Base-by-base conservation (phyloP, 2,888 invertebrate species). In the Leistus spinibarbis region DNA sequence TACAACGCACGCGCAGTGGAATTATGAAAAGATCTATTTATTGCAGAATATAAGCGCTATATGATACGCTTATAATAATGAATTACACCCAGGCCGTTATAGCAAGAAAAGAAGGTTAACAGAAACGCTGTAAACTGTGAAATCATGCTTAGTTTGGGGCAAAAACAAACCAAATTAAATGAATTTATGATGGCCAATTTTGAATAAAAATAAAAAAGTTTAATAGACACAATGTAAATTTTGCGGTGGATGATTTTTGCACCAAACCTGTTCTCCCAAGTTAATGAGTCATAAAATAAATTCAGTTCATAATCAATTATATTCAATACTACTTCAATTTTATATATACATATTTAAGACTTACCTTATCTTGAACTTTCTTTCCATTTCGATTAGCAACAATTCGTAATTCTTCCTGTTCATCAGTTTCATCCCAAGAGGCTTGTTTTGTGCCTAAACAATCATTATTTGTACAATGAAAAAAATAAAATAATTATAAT, bases 391-490 rank as follows among this genome's bases (percentile, higher is more conserved):
- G 22, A 10, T 63, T 63, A 24, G 63, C 53, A 19, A 75, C 27
- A 13, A 75, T 60, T 67, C 80, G 78, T 65, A 78, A 62, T 68
- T 80, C 80, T 60, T 79, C 79, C 64, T 79, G 74, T 56, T 80
- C 79, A 62, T 81, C 79, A 13, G 79, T 75, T 73, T 78, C 78
- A 69, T 82, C 82, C 22, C 82, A 77, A 76, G 82, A 82, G 40
- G 83, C 80, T 77, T 80, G 79, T 56, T 83, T 79, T 20, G 82
- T 82, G 76, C 80, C 84, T 84, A 78, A 76, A 60, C 22, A 19
- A 20, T 19, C 17, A 81, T 81, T 77, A 66, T 16, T 19, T 7
- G 53, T 53, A 56, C 19, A 1, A 19, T 4, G 2, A 3, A 63
- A 54, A 68, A 3, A 19, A 1, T 60, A 60, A 60, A 56, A 60